A percentile compares a stretch with the other conserved stretches of the same genome.
Evolutionary conservation across 2,113 vertebrate species (phyloP).

Genomic region (Nycticebus coucang): DNA sequence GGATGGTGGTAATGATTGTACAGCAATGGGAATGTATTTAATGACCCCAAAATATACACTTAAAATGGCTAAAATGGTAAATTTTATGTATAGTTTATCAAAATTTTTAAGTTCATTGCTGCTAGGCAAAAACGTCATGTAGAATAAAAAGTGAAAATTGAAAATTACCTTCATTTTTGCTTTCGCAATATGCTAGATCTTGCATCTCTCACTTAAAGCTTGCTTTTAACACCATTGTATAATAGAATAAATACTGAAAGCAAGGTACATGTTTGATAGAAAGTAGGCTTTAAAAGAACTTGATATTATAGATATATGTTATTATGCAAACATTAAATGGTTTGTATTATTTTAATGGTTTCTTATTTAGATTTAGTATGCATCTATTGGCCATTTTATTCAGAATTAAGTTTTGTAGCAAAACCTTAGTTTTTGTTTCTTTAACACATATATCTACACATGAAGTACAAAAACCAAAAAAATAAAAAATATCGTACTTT

Average conservation of each 20-base stretch:
- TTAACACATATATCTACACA: neutral
- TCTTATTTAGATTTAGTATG: conserved; percentile 45
- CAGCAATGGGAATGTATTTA: neutral
- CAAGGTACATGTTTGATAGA: conserved; percentile 29
- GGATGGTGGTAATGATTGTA: neutral
- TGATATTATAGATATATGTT: neutral
- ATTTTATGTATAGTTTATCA: conserved; percentile 23
- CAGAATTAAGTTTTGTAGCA: conserved; percentile 34
- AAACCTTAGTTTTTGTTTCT: conserved; percentile 31
- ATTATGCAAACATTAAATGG: neutral
- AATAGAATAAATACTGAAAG: conserved; percentile 30
- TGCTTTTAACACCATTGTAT: neutral
- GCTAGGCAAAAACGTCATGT: neutral
- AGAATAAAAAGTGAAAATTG: conserved; percentile 30
- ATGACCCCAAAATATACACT: neutral
- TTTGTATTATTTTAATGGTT: neutral
- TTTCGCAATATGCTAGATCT: conserved; percentile 28
- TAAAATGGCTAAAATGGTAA: neutral
- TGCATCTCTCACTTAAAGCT: conserved; percentile 44
- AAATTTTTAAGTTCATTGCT: neutral
- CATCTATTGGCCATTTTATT: neutral
- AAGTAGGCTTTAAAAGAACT: conserved; percentile 5
- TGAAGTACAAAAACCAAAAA: too few species aligned
- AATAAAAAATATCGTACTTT: conserved; percentile 22
- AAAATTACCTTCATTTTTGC: conserved; percentile 42